Evolutionary conservation across 2,113 vertebrate species (phyloP).

Genomic region (Platichthys stellatus): DNA sequence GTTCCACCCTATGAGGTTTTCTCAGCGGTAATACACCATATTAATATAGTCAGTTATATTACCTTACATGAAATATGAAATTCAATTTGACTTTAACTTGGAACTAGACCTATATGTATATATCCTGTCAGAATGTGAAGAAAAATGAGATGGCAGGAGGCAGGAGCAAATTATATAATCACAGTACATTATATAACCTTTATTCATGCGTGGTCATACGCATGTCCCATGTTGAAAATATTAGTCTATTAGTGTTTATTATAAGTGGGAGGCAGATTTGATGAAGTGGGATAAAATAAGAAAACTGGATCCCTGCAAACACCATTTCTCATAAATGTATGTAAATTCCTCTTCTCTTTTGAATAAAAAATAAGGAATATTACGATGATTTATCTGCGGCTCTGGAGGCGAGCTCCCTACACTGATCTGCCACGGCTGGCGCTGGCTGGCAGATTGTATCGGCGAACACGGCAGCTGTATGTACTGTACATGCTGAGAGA

Average conservation of each 20-base stretch:
- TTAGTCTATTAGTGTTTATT: neutral
- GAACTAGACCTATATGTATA: too few relatives aligned
- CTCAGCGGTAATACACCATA: too few relatives aligned
- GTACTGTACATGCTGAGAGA: slow-evolving; percentile 66
- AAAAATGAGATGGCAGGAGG: too few relatives aligned
- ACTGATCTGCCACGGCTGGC: slow-evolving; percentile 67
- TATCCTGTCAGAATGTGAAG: too few relatives aligned
- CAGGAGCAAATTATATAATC: neutral
- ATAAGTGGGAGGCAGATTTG: neutral
- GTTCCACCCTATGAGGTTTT: too few relatives aligned
- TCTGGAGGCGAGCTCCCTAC: slow-evolving; percentile 48
- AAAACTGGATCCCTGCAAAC: neutral
- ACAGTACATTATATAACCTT: neutral
- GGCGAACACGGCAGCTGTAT: slow-evolving; percentile 73
- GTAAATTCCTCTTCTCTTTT: slow-evolving; percentile 34
- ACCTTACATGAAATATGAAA: too few relatives aligned
- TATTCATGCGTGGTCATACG: neutral
- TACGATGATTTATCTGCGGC: slow-evolving; percentile 64
- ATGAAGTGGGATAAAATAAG: neutral
- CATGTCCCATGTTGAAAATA: neutral
- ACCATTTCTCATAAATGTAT: slow-evolving; percentile 14
- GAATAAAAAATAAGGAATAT: slow-evolving; percentile 42
- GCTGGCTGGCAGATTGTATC: slow-evolving; percentile 81
- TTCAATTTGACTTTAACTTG: too few relatives aligned
- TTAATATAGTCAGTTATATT: too few relatives aligned